These are phyloP conservation scores for Acanthaster planci DNA, from an alignment of 35 echinoderm and acorn worm genomes.

Conservation along the genomic window DNA sequence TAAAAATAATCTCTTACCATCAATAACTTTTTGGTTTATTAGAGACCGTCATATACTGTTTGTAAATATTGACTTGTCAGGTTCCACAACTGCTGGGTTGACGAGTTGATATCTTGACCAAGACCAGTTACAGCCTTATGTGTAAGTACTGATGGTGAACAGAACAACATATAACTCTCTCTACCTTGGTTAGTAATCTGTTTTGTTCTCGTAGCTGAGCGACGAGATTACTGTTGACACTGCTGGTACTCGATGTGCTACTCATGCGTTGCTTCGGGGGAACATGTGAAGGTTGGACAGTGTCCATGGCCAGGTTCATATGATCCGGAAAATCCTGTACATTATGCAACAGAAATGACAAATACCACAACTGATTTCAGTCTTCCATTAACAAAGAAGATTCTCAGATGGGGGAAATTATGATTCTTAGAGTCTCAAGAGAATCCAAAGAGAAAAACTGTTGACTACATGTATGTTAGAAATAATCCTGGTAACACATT, in stretches of 20 bases:
- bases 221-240: slow-evolving; percentile 19
- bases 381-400: too few species aligned
- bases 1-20: background rate
- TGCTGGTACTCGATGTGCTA: background rate
- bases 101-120: too few species aligned
- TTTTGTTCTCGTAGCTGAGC: slow-evolving; percentile 81
- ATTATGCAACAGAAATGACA: too few species aligned
- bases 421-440: too few species aligned
- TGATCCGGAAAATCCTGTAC: slow-evolving; percentile 91
- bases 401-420: too few species aligned
- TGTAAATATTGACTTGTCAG: background rate
- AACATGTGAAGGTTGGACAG: background rate
- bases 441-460: too few species aligned
- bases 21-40: background rate
- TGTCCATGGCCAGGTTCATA: slow-evolving; percentile 81
- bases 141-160: background rate
- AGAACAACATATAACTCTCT: background rate
- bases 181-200: slow-evolving; percentile 72
- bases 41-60: background rate
- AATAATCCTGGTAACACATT: too few species aligned
- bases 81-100: too few species aligned
- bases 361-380: too few species aligned
- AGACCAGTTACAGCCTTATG: too few species aligned
- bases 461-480: too few species aligned
- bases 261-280: slow-evolving; percentile 2